phyloP scores from a whole-genome alignment of 1,140 invertebrate species.

The Magallana gigas region DNA sequence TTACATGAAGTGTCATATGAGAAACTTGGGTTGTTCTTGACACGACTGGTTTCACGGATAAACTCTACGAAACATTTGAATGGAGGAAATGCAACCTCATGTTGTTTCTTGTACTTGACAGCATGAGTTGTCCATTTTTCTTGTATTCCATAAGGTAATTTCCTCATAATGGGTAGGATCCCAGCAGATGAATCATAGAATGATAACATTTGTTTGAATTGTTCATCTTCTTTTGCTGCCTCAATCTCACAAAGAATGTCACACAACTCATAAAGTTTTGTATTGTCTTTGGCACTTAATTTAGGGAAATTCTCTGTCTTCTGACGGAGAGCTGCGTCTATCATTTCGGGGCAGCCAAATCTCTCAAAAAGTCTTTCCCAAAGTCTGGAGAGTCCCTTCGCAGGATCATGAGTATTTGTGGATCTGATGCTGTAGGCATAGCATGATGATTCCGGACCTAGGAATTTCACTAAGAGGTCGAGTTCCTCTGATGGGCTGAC shows the following conservation, averaged over 20 bases:
- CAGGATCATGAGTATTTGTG: neutral
- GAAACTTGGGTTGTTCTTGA: slow-evolving; percentile 53
- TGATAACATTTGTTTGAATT: neutral
- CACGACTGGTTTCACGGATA: neutral
- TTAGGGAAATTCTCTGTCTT: too few relatives aligned
- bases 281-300: too few relatives aligned
- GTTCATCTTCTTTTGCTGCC: too few relatives aligned
- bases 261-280: too few relatives aligned
- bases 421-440: neutral
- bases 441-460: neutral
- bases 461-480: neutral
- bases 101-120: slow-evolving; percentile 40
- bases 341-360: slow-evolving; percentile 52
- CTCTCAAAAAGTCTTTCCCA: slow-evolving; percentile 55
- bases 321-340: slow-evolving; percentile 36
- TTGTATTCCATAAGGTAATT: slow-evolving; percentile 44
- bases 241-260: too few relatives aligned
- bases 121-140: slow-evolving; percentile 50
- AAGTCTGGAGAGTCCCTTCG: neutral
- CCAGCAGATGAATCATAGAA: neutral
- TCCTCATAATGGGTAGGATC: slow-evolving; percentile 19
- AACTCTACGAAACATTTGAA: slow-evolving; percentile 48
- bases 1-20: neutral
- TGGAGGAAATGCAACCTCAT: slow-evolving; percentile 38
- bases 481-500: neutral